A percentile compares a stretch with the other conserved stretches of the same genome.
Evolutionary conservation across 37 sponge, comb jelly and placozoan species (phyloP).

Genomic region (Cladorhizidae sp.): DNA sequence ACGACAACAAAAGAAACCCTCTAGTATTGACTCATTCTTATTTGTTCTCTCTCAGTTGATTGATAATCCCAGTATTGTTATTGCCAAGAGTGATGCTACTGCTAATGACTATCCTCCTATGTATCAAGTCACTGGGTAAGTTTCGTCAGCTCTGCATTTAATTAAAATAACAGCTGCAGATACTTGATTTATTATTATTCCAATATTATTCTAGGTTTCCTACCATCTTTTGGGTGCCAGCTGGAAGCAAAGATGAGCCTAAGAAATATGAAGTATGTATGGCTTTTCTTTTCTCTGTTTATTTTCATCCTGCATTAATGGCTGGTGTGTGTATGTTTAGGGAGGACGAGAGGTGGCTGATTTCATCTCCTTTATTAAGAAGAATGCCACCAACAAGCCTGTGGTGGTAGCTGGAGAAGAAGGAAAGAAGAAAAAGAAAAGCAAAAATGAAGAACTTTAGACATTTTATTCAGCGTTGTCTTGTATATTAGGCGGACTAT

Average conservation of each 20-base stretch:
- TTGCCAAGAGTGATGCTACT: constrained; percentile 93
- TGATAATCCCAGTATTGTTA: constrained; percentile 81
- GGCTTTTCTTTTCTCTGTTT: neutral
- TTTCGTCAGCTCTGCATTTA: neutral
- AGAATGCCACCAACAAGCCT: constrained; percentile 71
- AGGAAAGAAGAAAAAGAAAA: constrained; percentile 56
- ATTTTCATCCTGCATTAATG: neutral
- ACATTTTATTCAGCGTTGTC: neutral
- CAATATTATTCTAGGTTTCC: no score
- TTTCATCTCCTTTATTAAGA: constrained; percentile 82
- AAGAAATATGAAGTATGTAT: constrained; percentile 71
- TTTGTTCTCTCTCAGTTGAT: constrained; percentile 33
- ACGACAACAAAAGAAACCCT: neutral
- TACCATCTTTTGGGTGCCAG: constrained; percentile 86
- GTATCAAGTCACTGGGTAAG: constrained; percentile 87
- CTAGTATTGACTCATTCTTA: neutral
- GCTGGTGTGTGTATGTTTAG: no score
- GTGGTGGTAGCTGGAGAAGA: constrained; percentile 50
- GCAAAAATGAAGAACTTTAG: constrained; percentile 26
- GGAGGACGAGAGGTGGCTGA: constrained; percentile 92
- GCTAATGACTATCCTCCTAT: constrained; percentile 83
- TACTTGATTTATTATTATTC: no score
- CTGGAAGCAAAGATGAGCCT: constrained; percentile 72
- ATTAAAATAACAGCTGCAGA: neutral
- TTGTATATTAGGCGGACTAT: no score